Evolutionary conservation across 2,888 invertebrate species (phyloP).

Genomic region (Aspidiotus destructor): DNA sequence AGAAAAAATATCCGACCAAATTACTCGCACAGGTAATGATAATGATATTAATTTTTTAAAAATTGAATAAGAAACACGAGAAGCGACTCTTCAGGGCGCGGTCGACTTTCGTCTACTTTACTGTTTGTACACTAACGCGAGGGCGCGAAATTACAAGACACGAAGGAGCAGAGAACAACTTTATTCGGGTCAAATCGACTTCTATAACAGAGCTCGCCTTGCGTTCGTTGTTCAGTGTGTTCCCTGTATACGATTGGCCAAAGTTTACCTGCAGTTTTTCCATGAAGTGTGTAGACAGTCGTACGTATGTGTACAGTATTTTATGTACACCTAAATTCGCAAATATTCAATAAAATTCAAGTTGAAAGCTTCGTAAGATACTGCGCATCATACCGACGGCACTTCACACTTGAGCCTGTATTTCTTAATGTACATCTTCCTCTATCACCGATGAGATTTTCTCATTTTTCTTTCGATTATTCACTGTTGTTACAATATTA

Average conservation of each 20-base stretch:
- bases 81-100: slow-evolving; percentile 25
- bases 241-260: slow-evolving; percentile 22
- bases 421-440: not conserved
- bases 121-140: slow-evolving; percentile 8
- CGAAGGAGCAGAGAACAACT: slow-evolving; percentile 25
- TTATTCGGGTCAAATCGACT: slow-evolving; percentile 28
- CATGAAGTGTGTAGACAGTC: not conserved
- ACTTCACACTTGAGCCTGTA: not conserved
- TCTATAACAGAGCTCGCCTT: not conserved
- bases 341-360: slow-evolving; percentile 27
- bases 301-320: too few species aligned
- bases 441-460: too few species aligned
- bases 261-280: slow-evolving; percentile 28
- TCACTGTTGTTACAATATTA: too few species aligned
- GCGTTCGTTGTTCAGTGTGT: slow-evolving; percentile 23
- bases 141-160: slow-evolving; percentile 1
- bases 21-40: not conserved
- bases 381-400: slow-evolving; percentile 17
- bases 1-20: too few species aligned
- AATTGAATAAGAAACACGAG: slow-evolving; percentile 20
- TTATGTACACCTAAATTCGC: slow-evolving; percentile 12
- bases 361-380: slow-evolving; percentile 23
- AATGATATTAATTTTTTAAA: not conserved
- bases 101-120: slow-evolving; percentile 23
- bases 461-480: too few species aligned